phyloP scores from a whole-genome alignment of 2,888 invertebrate genomes.

The Desoria tigrina region DNA sequence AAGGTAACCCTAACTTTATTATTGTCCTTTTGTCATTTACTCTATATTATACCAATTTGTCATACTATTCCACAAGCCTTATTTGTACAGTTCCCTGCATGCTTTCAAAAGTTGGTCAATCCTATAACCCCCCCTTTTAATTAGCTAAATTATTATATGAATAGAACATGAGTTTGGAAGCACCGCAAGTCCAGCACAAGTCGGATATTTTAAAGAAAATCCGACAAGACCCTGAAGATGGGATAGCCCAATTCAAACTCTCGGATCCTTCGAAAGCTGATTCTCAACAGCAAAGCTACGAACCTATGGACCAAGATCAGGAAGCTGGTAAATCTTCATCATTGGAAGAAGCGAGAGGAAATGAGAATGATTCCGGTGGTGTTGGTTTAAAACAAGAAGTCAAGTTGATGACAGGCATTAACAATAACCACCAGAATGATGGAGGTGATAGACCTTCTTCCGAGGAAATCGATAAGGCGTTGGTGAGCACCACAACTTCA shows the following conservation, averaged over 20 bases:
- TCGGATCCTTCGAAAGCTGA: background rate
- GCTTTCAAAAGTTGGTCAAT: too few relatives aligned
- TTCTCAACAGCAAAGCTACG: background rate
- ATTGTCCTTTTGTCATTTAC: too few relatives aligned
- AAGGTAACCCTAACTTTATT: too few relatives aligned
- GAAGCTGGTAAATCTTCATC: constrained; percentile 1
- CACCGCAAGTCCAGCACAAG: constrained; percentile 21
- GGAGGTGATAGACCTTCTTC: background rate
- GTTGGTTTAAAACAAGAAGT: background rate
- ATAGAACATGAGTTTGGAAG: constrained; percentile 18
- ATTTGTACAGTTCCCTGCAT: too few relatives aligned
- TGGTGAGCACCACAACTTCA: background rate
- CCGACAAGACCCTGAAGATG: constrained; percentile 2
- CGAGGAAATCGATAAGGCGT: background rate
- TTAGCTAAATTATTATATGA: too few relatives aligned
- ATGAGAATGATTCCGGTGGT: constrained; percentile 14
- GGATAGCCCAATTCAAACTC: constrained; percentile 5
- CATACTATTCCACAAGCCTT: too few relatives aligned
- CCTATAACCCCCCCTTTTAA: too few relatives aligned
- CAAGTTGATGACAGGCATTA: background rate
- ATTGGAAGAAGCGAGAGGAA: background rate
- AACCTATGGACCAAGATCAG: constrained; percentile 5
- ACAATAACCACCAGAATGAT: background rate
- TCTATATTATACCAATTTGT: too few relatives aligned
- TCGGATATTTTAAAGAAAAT: constrained; percentile 18